Evolutionary conservation across 2,113 vertebrate genomes (phyloP), one percentile per base, ranked within the genome.

Genomic region (Clupea harengus): DNA sequence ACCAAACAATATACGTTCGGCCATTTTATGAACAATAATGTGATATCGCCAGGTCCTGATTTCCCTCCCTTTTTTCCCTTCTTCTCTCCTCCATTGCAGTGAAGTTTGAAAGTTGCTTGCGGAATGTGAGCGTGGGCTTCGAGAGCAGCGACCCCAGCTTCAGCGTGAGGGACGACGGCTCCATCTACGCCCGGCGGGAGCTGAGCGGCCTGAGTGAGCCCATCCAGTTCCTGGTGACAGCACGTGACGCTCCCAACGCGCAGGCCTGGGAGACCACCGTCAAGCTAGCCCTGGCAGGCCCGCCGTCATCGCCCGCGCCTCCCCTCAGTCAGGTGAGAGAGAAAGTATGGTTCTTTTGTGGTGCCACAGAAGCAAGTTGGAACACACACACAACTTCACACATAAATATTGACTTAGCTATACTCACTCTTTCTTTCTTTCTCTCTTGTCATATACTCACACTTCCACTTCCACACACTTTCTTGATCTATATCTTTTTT

Each of bases 31-130:
- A 72, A 32, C 64, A 72, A 72, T 72, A 72, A 72, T 28, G 25
- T 15, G 8, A 32, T 72, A 25, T 8, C 13, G 25, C 22, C 4
- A 64, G 57, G 22, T 11, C 9, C 25, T 72, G 22, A 67, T 18
- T 44, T 10, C 39, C 92, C 92, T 89, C 84, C n/a, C 9, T 0
- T 87, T 88, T 83, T 86, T 82, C 89, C 44, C 54, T 72, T 32
- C 81, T 57, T 49, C 52, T 67, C n/a, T 83, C 60, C 88, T 82
- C 93, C 86, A 90, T 95, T 92, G 81, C 92, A 99, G 97, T 99
- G 84, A 94, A 94, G 92, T 98, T 98, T 92, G 96, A 96, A 84
- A 96, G 96, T 95, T 99, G 98, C 91, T 86, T 92, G 6, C 95
- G 94, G 88, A 96, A 95, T 81, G 91, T 94, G 64, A 95, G 92